A percentile compares a stretch with the other conserved stretches of the same genome.
phyloP scores from a whole-genome alignment of 2,888 invertebrate genomes.

The Leptarthrus brevirostris region DNA sequence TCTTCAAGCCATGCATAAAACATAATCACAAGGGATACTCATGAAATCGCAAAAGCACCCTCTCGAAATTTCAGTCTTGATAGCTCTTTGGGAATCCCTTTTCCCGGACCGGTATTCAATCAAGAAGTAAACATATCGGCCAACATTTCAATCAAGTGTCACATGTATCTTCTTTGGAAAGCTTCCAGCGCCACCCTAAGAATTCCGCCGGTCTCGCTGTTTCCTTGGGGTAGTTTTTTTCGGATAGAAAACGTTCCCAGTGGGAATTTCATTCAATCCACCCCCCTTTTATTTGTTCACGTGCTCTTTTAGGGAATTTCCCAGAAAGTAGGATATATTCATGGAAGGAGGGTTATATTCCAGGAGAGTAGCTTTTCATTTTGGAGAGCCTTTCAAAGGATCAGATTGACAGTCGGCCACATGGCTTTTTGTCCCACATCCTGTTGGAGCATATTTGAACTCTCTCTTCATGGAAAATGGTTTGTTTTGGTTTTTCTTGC shows the following conservation, averaged over 20 bases:
- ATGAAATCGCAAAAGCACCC: not conserved
- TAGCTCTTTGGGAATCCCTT: constrained; percentile 20
- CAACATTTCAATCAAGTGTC: constrained; percentile 45
- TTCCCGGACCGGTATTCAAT: constrained; percentile 22
- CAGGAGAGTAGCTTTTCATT: not conserved
- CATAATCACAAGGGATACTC: constrained; percentile 57
- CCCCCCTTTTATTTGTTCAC: constrained; percentile 1
- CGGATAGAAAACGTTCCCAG: not conserved
- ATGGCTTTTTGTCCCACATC: constrained; percentile 17
- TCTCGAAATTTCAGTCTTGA: constrained; percentile 2
- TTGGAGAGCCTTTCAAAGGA: not conserved
- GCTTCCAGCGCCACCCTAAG: constrained; percentile 21
- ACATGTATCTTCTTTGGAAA: constrained; percentile 36
- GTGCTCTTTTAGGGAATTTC: constrained; percentile 41
- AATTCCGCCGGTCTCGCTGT: not conserved
- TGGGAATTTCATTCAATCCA: constrained; percentile 33
- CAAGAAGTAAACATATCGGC: constrained; percentile 43
- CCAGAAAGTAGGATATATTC: constrained; percentile 31
- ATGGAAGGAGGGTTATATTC: constrained; percentile 7
- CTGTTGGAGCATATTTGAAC: not conserved
- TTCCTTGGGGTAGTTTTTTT: not conserved
- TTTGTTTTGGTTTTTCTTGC: constrained; percentile 40
- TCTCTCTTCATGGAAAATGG: constrained; percentile 37
- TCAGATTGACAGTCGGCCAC: constrained; percentile 19
- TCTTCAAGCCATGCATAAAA: constrained; percentile 57